These are phyloP conservation scores for Tauraco erythrolophus DNA, from an alignment of 2,113 vertebrate species.

Conservation along the genomic window DNA sequence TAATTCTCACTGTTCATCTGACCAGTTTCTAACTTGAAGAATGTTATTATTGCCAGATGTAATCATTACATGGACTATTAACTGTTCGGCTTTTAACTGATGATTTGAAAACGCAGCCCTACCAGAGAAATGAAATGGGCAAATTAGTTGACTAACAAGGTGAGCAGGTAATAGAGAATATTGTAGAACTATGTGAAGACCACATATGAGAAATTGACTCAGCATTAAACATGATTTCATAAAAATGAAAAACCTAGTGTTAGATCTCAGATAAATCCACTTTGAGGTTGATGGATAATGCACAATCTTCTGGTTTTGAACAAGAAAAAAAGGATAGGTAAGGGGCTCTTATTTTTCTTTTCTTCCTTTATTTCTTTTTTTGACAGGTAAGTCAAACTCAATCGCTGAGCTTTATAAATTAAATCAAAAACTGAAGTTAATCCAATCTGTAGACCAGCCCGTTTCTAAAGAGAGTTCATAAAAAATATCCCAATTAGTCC, in stretches of 20 bases:
- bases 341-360: neutral
- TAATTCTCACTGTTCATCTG: neutral
- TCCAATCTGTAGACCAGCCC: neutral
- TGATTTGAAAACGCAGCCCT: neutral
- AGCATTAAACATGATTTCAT: neutral
- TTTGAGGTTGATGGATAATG: neutral
- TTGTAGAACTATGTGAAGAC: neutral
- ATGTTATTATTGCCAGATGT: neutral
- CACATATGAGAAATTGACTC: neutral
- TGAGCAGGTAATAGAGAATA: neutral
- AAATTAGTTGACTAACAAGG: neutral
- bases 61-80: slow-evolving; percentile 1
- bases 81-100: neutral
- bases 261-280: neutral
- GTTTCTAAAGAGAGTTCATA: neutral
- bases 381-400: neutral
- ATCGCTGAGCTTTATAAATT: neutral
- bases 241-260: neutral
- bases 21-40: neutral
- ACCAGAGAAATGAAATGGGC: neutral
- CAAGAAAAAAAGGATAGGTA: neutral
- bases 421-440: neutral
- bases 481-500: neutral
- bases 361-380: too few relatives aligned
- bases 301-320: neutral